Evolutionary conservation across 2,113 vertebrate genomes (phyloP).

Genomic region (Catharus bicknelli): DNA sequence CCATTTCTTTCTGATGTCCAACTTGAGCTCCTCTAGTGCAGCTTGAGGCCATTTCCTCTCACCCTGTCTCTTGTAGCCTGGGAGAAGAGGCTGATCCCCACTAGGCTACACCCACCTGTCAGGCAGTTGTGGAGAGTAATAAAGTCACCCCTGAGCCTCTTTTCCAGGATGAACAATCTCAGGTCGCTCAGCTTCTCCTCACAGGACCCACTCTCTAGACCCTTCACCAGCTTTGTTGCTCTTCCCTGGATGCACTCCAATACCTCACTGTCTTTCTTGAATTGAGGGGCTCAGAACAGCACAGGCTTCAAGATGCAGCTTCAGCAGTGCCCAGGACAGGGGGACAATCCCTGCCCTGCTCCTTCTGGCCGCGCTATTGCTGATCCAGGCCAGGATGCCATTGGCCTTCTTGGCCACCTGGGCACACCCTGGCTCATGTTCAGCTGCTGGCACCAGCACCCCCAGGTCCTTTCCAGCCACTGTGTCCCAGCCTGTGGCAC

Average conservation of each 20-base stretch:
- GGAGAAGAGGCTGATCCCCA: not conserved
- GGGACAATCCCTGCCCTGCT: not conserved
- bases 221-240: not conserved
- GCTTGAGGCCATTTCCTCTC: not conserved
- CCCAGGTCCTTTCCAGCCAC: not conserved
- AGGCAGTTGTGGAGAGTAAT: accelerated
- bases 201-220: not conserved
- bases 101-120: not conserved
- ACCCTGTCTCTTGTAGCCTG: not conserved
- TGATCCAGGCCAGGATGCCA: not conserved
- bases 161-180: not conserved
- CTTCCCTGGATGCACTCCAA: not conserved
- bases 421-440: not conserved
- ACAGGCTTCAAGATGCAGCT: too few species aligned
- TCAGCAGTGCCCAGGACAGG: accelerated
- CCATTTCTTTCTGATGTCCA: not conserved
- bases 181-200: not conserved
- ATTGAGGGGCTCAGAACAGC: not conserved
- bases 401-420: not conserved
- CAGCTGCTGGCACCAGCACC: not conserved
- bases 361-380: not conserved
- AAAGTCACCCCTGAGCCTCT: not conserved
- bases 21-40: not conserved
- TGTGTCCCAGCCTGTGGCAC: accelerated
- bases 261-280: not conserved